Conservation (phyloP, 53 echinoderm and acorn worm species). For the Crossaster papposus region DNA sequence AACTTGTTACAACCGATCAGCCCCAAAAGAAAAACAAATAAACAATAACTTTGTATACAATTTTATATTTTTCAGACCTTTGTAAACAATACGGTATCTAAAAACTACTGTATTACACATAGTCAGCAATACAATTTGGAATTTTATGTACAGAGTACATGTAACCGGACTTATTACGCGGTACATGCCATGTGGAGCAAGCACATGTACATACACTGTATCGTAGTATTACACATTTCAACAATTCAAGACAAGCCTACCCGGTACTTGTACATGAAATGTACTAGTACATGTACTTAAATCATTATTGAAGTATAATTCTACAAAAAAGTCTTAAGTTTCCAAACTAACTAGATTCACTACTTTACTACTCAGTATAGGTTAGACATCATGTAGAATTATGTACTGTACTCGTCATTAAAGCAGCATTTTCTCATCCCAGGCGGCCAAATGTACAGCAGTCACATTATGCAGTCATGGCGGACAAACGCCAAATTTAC, state of each 20-base stretch:
- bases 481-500: background rate
- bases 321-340: too few species aligned
- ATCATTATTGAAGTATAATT: too few species aligned
- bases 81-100: too few species aligned
- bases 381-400: background rate
- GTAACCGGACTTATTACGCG: background rate
- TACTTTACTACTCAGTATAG: background rate
- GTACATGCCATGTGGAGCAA: conserved; percentile 5
- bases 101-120: too few species aligned
- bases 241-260: background rate
- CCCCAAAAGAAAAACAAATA: too few species aligned
- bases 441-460: background rate
- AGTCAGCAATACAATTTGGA: too few species aligned
- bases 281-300: too few species aligned
- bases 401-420: background rate
- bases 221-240: too few species aligned
- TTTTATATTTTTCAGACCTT: too few species aligned
- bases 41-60: too few species aligned
- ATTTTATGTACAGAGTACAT: background rate
- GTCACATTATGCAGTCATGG: background rate
- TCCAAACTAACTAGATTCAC: too few species aligned
- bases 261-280: conserved; percentile 9
- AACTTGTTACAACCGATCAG: too few species aligned
- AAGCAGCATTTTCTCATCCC: background rate
- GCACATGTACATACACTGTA: conserved; percentile 12